A percentile compares a stretch with the other conserved stretches of the same genome.
phyloP scores from a whole-genome alignment of 2,113 vertebrate genomes.

The Patagioenas fasciata region DNA sequence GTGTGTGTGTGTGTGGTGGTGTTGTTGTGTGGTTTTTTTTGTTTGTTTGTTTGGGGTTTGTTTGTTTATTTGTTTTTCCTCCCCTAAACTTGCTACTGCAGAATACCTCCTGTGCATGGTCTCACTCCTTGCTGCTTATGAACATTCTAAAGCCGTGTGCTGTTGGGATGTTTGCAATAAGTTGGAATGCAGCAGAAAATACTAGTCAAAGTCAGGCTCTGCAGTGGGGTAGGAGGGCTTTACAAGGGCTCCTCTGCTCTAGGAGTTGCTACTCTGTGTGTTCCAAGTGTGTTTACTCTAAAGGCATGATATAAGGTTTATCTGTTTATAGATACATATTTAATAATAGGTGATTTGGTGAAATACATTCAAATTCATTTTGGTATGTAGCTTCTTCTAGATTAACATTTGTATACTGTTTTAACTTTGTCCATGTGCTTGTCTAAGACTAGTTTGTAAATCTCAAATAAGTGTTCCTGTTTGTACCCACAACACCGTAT shows the following conservation, averaged over 20 bases:
- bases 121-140: not conserved
- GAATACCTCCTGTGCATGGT: rapidly evolving
- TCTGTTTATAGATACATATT: not conserved
- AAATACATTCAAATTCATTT: not conserved
- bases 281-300: not conserved
- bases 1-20: too few relatives aligned
- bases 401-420: not conserved
- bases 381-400: not conserved
- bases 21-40: too few relatives aligned
- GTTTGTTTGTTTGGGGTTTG: too few relatives aligned
- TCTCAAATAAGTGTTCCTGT: not conserved
- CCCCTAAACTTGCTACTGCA: not conserved
- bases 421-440: not conserved
- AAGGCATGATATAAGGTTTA: not conserved
- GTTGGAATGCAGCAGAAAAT: not conserved
- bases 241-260: not conserved
- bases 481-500: not conserved
- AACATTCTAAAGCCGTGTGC: not conserved
- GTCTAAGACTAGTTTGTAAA: not conserved
- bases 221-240: not conserved
- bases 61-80: too few relatives aligned
- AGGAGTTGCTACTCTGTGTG: rapidly evolving
- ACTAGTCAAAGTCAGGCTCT: not conserved
- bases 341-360: not conserved
- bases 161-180: not conserved